phyloP scores from a whole-genome alignment of 2,113 vertebrate genomes.

The Acanthochromis polyacanthus region DNA sequence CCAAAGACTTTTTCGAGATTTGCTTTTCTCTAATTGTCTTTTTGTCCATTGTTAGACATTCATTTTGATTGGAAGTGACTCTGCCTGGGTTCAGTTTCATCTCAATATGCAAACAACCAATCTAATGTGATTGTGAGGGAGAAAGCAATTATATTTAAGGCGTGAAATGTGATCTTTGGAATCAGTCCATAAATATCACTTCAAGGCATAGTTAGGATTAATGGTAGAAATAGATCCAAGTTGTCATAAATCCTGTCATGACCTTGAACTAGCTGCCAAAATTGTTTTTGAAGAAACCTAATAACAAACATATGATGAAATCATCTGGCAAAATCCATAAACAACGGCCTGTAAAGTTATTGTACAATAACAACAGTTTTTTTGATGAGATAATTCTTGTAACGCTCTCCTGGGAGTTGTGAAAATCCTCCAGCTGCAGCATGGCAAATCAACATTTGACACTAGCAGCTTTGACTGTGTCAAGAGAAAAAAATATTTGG shows the following conservation, averaged over 20 bases:
- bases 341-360: slow-evolving; percentile 22
- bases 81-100: too few relatives aligned
- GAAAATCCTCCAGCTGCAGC: slow-evolving; percentile 58
- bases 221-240: slow-evolving; percentile 2
- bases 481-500: slow-evolving; percentile 18
- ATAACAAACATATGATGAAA: slow-evolving; percentile 24
- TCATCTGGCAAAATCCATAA: slow-evolving; percentile 16
- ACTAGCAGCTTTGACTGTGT: slow-evolving; percentile 36
- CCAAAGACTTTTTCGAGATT: not conserved
- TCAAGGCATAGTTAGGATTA: slow-evolving; percentile 5
- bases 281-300: slow-evolving; percentile 19
- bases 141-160: not conserved
- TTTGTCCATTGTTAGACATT: too few relatives aligned
- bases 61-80: too few relatives aligned
- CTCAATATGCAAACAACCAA: too few relatives aligned
- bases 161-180: not conserved
- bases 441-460: slow-evolving; percentile 57
- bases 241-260: slow-evolving; percentile 4
- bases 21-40: not conserved
- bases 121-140: not conserved
- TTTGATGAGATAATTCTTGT: slow-evolving; percentile 57
- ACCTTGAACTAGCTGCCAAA: slow-evolving; percentile 15
- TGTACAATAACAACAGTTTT: slow-evolving; percentile 37
- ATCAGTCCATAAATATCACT: not conserved
- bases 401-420: slow-evolving; percentile 18